phyloP scores from a whole-genome alignment of 1,140 invertebrate species.

The Andricus grossulariae region DNA sequence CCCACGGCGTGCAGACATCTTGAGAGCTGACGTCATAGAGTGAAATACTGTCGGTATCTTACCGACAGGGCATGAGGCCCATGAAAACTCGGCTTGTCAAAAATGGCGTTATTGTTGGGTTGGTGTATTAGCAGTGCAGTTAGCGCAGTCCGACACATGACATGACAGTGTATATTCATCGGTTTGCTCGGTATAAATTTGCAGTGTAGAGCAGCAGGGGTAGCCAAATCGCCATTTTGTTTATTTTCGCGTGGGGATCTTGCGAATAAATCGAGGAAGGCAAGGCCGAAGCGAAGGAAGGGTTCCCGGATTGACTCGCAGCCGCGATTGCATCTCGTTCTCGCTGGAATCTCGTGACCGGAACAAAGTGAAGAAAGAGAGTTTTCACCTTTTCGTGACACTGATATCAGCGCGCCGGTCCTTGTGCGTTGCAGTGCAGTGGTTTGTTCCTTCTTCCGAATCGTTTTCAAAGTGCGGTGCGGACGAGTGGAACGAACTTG shows the following conservation, averaged over 20 bases:
- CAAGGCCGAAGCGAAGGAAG: not conserved
- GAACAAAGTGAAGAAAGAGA: not conserved
- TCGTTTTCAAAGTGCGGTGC: conserved; percentile 1
- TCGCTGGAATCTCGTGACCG: conserved; percentile 18
- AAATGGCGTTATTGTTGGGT: too few relatives aligned
- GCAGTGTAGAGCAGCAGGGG: conserved; percentile 46
- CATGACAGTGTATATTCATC: conserved; percentile 21
- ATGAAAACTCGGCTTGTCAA: too few relatives aligned
- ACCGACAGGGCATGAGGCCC: too few relatives aligned
- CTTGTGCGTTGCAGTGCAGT: not conserved
- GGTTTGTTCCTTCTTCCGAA: not conserved
- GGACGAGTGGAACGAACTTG: conserved; percentile 3
- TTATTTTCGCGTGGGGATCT: conserved; percentile 64
- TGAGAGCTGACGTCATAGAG: too few relatives aligned
- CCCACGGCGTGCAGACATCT: too few relatives aligned
- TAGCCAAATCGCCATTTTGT: conserved; percentile 67
- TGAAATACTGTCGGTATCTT: too few relatives aligned
- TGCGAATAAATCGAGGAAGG: not conserved
- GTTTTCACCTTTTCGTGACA: conserved; percentile 11
- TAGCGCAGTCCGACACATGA: not conserved
- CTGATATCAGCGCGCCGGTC: conserved; percentile 12
- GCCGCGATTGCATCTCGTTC: not conserved
- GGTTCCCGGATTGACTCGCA: not conserved
- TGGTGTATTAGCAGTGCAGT: too few relatives aligned
- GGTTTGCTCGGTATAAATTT: not conserved